phyloP scores from a whole-genome alignment of 2,888 invertebrate genomes.

The Parnassius glacialis region DNA sequence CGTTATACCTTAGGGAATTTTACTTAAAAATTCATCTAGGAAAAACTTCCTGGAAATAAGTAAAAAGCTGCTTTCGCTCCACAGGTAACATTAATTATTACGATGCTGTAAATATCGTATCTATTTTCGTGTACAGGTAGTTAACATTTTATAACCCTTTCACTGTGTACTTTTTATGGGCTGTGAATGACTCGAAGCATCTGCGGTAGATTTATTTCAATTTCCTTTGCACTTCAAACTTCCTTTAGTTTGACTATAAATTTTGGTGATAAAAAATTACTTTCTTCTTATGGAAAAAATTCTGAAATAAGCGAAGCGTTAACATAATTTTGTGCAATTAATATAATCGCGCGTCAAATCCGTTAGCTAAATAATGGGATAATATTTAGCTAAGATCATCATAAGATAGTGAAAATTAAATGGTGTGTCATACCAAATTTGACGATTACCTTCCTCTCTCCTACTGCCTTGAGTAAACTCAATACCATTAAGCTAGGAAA shows the following conservation, averaged over 20 bases:
- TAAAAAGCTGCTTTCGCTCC: background rate
- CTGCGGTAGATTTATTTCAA: constrained; percentile 74
- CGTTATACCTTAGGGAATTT: too few species aligned
- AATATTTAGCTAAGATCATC: too few species aligned
- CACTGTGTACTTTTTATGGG: constrained; percentile 62
- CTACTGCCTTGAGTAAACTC: too few species aligned
- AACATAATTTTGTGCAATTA: too few species aligned
- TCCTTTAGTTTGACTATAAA: constrained; percentile 66
- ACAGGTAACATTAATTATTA: constrained; percentile 28
- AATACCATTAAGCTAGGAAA: too few species aligned
- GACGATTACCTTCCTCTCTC: too few species aligned
- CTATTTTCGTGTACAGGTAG: constrained; percentile 55
- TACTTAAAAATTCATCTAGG: too few species aligned
- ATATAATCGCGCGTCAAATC: too few species aligned
- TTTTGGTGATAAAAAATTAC: constrained; percentile 62
- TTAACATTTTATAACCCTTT: constrained; percentile 67
- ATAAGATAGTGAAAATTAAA: too few species aligned
- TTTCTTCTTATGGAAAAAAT: constrained; percentile 51
- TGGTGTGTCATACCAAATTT: too few species aligned
- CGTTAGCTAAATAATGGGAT: too few species aligned
- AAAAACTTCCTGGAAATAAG: background rate
- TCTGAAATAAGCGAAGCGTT: constrained; percentile 38
- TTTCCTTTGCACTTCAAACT: constrained; percentile 71
- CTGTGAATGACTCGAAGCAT: constrained; percentile 71
- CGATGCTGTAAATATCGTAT: constrained; percentile 33